Evolutionary conservation across 2,888 invertebrate species (phyloP).

Genomic region (Leptinotarsa tumamoca): DNA sequence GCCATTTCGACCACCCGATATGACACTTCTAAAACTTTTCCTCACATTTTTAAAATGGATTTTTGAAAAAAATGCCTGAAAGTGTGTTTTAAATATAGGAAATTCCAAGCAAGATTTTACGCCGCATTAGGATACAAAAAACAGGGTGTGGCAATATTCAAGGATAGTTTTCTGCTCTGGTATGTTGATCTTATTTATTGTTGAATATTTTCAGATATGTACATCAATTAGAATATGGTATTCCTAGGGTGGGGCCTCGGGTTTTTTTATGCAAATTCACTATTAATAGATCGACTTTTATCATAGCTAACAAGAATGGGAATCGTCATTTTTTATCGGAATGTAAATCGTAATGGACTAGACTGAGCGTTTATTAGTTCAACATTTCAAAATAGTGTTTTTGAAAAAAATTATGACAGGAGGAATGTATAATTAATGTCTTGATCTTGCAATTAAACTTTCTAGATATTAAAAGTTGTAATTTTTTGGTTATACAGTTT

Average conservation of each 20-base stretch:
- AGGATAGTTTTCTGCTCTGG: slow-evolving; percentile 20
- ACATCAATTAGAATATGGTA: slow-evolving; percentile 13
- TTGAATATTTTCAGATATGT: slow-evolving; percentile 15
- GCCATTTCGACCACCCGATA: no score
- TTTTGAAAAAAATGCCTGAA: no score
- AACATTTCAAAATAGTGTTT: no score
- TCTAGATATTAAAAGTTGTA: no score
- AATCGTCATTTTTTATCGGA: neutral
- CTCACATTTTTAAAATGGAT: no score
- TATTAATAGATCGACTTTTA: slow-evolving; percentile 11
- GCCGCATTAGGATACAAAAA: neutral
- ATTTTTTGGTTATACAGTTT: no score
- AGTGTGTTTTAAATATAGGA: no score
- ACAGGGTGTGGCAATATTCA: neutral
- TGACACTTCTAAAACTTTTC: no score
- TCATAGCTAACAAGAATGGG: neutral
- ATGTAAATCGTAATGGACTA: neutral
- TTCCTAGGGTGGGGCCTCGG: slow-evolving; percentile 4
- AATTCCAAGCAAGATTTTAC: no score
- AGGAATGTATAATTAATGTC: neutral
- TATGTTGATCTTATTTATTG: slow-evolving; percentile 21
- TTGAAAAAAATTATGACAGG: no score
- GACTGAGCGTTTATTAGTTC: neutral
- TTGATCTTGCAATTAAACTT: neutral
- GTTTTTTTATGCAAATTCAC: slow-evolving; percentile 9